Percentiles rank a stretch among this genome's conserved stretches.
These are phyloP conservation scores for Platyrinchus mystaceus DNA, from an alignment of 2,797 vertebrate genomes.

Conservation along the genomic window DNA sequence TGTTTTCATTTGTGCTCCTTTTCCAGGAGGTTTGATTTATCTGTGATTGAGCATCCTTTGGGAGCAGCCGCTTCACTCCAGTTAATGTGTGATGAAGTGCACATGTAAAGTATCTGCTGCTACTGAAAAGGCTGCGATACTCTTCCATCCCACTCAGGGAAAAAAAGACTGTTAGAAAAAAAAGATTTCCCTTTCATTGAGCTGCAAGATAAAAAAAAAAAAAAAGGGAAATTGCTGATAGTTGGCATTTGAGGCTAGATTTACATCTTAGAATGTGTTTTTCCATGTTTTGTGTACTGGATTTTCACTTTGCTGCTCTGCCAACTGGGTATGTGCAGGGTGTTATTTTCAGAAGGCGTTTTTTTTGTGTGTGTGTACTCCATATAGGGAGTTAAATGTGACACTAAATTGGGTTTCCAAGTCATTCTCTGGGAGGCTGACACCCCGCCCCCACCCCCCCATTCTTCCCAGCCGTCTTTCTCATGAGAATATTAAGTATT, in stretches of 20 bases:
- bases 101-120: neutral
- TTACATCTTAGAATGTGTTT: neutral
- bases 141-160: neutral
- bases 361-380: neutral
- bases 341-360: slow-evolving; percentile 10
- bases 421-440: slow-evolving; percentile 58
- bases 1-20: slow-evolving; percentile 19
- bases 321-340: neutral
- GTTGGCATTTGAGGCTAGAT: neutral
- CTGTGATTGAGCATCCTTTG: neutral
- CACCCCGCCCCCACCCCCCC: neutral
- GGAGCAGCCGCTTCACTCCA: neutral
- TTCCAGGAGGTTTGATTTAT: slow-evolving; percentile 18
- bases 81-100: slow-evolving; percentile 9
- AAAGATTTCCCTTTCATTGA: neutral
- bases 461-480: neutral
- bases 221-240: neutral
- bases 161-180: neutral
- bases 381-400: slow-evolving; percentile 53
- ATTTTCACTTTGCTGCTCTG: slow-evolving; percentile 28
- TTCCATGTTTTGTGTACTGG: neutral
- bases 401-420: slow-evolving; percentile 54
- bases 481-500: slow-evolving; percentile 71
- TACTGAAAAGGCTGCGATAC: neutral
- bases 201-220: neutral